Conservation (phyloP, 23 tunicate genomes). For the Diplosoma virens region DNA sequence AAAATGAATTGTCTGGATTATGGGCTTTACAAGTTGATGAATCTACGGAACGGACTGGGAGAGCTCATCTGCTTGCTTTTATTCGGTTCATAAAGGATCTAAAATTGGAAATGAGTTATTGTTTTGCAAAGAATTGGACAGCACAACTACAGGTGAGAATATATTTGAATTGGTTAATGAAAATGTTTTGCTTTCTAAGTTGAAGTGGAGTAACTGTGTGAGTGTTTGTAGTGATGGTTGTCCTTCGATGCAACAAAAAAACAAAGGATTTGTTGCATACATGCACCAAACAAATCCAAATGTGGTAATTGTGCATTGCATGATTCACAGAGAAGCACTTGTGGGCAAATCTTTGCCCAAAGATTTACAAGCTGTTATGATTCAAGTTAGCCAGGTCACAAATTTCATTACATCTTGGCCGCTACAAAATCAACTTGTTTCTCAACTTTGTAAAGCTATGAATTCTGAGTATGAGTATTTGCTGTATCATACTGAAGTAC, state of each 20-base stretch:
- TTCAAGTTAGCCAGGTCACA: slow-evolving; percentile 34
- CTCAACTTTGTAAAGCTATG: slow-evolving; percentile 43
- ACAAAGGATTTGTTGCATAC: slow-evolving; percentile 60
- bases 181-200: slow-evolving; percentile 42
- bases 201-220: slow-evolving; percentile 50
- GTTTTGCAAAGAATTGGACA: slow-evolving; percentile 58
- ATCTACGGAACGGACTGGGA: slow-evolving; percentile 51
- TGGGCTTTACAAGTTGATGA: slow-evolving; percentile 49
- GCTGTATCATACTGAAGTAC: slow-evolving; percentile 49
- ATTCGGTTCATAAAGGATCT: slow-evolving; percentile 44
- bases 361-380: slow-evolving; percentile 36
- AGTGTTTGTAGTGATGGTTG: slow-evolving; percentile 38
- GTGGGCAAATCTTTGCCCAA: slow-evolving; percentile 49
- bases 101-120: slow-evolving; percentile 46
- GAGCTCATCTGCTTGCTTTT: slow-evolving; percentile 60
- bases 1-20: slow-evolving; percentile 44
- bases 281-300: slow-evolving; percentile 41
- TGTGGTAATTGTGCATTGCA: slow-evolving; percentile 48
- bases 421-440: slow-evolving; percentile 42
- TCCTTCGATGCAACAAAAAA: slow-evolving; percentile 38
- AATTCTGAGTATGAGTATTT: slow-evolving; percentile 34
- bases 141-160: slow-evolving; percentile 52
- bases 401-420: slow-evolving; percentile 54
- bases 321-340: no score
- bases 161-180: slow-evolving; percentile 32